A percentile compares a stretch with the other conserved stretches of the same genome.
Evolutionary conservation across 2,888 invertebrate species (phyloP).

Genomic region (Erebia epiphron): DNA sequence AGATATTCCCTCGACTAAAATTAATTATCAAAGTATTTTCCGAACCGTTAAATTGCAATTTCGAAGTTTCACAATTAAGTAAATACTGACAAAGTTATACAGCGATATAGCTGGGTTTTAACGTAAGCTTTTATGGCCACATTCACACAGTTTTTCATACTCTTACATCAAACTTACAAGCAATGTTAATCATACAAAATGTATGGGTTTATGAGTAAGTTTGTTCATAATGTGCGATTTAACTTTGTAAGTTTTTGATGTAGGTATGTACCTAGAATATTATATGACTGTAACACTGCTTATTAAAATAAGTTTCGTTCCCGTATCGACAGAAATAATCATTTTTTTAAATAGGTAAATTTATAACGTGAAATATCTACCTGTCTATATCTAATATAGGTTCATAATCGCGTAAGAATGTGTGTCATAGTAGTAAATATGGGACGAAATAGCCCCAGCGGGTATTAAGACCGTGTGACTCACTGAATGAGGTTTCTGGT

Average conservation of each 20-base stretch:
- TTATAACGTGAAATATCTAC: too few relatives aligned
- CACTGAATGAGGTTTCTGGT: too few relatives aligned
- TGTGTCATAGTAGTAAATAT: not conserved
- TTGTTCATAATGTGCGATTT: not conserved
- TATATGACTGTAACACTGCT: not conserved
- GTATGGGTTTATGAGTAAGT: not conserved
- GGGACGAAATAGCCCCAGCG: not conserved
- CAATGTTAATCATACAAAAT: constrained; percentile 5
- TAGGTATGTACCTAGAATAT: not conserved
- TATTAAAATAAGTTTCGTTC: too few relatives aligned
- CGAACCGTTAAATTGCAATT: constrained; percentile 24
- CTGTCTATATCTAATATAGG: too few relatives aligned
- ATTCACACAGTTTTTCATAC: not conserved
- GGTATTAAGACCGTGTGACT: too few relatives aligned
- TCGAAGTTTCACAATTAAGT: constrained; percentile 27
- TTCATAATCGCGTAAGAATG: not conserved
- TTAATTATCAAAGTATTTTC: constrained; percentile 24
- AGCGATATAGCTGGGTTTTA: constrained; percentile 10
- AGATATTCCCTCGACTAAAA: constrained; percentile 3
- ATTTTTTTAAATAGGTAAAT: too few relatives aligned
- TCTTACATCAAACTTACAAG: not conserved
- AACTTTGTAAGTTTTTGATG: too few relatives aligned
- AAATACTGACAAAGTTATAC: constrained; percentile 18
- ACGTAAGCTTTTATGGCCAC: not conserved
- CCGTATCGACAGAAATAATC: too few relatives aligned